Evolutionary conservation across 2,888 invertebrate species (phyloP), one percentile per base, ranked within the genome.

Genomic region (Mythimna pallens): DNA sequence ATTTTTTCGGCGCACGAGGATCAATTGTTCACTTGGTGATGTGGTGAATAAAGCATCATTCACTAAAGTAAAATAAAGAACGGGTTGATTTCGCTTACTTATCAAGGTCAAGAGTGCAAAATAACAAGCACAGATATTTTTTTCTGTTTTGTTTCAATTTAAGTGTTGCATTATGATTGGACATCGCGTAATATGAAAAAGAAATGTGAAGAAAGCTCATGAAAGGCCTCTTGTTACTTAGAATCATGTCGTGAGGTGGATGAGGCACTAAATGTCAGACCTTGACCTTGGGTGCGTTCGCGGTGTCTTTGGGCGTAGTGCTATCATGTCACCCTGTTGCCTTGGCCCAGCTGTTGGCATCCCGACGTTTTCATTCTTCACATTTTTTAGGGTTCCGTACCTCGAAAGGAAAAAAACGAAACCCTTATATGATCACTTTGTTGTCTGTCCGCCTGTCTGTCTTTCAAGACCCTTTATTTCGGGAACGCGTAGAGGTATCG

Each of bases 21-120:
- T 30, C 30, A 30, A 57, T 30, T 30, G 14, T 22, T 55, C 12
- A n/a, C 17, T 7, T 8, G 30, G 17, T 57, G 20, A 30, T 30
- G 30, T 20, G 25, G 4, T 6, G 6, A 2, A 30, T 1, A 30
- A 8, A 20, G 30, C 25, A 57, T 30, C 9, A 57, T 57, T 9
- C 9, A 30, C 57, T 20, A 17, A 57, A 20, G 8, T 57, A 20
- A 57, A n/a, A 57, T 9, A 57, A 20, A 57, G 30, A 30, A 17
- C 57, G 2, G 30, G 9, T 30, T 20, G 30, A 57, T 30, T 30
- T 9, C 8, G 30, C 17, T 17, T 0, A 57, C 20, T 17, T 57
- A 34, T n/a, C n/a, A n/a, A 58, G 57, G 58, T 58, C 34, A 58
- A 58, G 5, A 58, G 58, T 58, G 34, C 34, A 57, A 30, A 30